These are phyloP conservation scores for Drosophila atripex DNA, from an alignment of 2,888 invertebrate species.

Conservation along the genomic window DNA sequence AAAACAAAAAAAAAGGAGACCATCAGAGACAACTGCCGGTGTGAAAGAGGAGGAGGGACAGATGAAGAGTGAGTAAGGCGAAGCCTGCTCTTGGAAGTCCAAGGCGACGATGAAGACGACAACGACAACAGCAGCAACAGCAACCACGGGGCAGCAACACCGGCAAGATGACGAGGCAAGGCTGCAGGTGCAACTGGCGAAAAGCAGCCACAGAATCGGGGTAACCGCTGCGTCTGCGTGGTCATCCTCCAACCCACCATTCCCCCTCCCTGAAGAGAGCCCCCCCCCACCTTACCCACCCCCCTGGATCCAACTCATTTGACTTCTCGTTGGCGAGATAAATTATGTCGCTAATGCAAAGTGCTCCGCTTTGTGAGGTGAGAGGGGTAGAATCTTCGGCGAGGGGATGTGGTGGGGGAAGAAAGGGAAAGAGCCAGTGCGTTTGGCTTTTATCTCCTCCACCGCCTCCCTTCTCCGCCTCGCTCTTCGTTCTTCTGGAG, in stretches of 20 bases:
- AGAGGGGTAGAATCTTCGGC: constrained; percentile 20
- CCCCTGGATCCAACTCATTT: constrained; percentile 23
- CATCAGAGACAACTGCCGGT: constrained; percentile 39
- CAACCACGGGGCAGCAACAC: constrained; percentile 26
- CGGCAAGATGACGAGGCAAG: constrained; percentile 76
- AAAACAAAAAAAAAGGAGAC: constrained; percentile 51
- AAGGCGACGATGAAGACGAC: constrained; percentile 78
- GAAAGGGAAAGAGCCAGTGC: constrained; percentile 67
- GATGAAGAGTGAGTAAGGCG: constrained; percentile 58
- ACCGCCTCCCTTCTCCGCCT: constrained; percentile 34
- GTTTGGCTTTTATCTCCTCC: constrained; percentile 72
- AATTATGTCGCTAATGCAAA: constrained; percentile 84
- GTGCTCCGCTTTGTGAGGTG: constrained; percentile 82
- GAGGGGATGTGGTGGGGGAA: constrained; percentile 9
- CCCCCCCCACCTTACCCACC: constrained; percentile 13
- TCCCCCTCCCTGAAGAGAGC: background rate
- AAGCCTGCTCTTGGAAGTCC: constrained; percentile 59
- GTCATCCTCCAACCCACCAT: constrained; percentile 54
- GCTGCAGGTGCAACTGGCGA: constrained; percentile 76
- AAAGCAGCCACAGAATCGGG: constrained; percentile 38
- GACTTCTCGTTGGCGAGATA: constrained; percentile 81
- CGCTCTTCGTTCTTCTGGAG: constrained; percentile 44
- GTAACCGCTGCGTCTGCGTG: constrained; percentile 79
- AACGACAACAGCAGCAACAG: constrained; percentile 37
- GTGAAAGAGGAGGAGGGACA: constrained; percentile 26